Evolutionary conservation across 2,113 vertebrate genomes (phyloP).

Genomic region (Aspidoscelis tigris): DNA sequence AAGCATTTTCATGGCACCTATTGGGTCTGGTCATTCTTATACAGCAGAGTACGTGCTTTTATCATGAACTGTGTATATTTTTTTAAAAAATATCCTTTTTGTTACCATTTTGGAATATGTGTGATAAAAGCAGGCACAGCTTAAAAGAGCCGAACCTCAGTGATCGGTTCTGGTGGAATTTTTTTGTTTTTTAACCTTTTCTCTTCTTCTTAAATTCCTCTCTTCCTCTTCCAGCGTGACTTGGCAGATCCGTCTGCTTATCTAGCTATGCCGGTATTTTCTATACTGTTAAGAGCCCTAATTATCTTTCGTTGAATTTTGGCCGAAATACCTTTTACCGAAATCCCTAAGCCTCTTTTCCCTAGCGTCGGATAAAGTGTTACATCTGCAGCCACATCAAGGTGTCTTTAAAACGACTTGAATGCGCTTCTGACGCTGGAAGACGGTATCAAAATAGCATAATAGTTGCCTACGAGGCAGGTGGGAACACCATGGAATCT

Average conservation of each 20-base stretch:
- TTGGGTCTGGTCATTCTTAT: no score
- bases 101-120: not conserved
- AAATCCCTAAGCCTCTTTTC: no score
- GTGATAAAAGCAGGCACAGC: not conserved
- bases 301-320: not conserved
- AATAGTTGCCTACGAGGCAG: not conserved
- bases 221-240: not conserved
- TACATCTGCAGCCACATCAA: no score
- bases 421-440: not conserved
- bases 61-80: no score
- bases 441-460: not conserved
- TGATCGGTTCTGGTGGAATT: not conserved
- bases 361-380: no score
- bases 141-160: not conserved
- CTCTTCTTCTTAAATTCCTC: no score
- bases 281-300: not conserved
- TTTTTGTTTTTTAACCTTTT: not conserved
- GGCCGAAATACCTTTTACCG: not conserved
- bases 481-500: not conserved
- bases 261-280: not conserved
- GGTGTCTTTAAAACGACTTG: not conserved
- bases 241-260: constrained; percentile 11
- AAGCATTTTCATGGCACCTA: not conserved
- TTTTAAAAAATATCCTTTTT: not conserved
- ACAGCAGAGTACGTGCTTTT: no score